Base-by-base conservation (phyloP, 2,888 invertebrate genomes). In the Drosophila sordidula region DNA sequence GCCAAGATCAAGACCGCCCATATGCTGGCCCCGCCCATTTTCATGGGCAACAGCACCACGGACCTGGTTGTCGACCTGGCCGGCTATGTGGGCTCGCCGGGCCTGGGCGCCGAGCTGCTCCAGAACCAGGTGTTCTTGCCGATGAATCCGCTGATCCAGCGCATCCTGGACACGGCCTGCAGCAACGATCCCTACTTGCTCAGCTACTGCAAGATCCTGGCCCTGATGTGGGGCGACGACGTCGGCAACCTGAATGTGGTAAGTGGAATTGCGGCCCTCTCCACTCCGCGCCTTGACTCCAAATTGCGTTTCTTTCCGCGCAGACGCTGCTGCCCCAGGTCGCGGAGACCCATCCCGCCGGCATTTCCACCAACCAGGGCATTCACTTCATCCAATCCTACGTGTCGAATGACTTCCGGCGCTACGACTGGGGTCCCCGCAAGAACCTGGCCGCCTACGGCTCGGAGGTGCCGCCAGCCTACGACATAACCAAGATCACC, bases 21-120 rank as follows among this genome's bases (percentile, higher is more conserved):
- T 52, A 90, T 92, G 51, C 90, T 96, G 66, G 95, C 95, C 0
- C 96, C 96, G 0, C 94, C 96, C 0, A 94, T 95, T 0, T 95
- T 93, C 75, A 94, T 95, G 93, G 93, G 93, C 3, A 91, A 95
- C 66, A 93, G 94, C 66, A 91, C 87, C 0, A 93, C 92, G 68
- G 92, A 91, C 0, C 70, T 94, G 0, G 83, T 94, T 3, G 80
- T 78, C 9, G 44, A 87, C 0, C 72, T 94, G 0, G 89, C 94
- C 0, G 90, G 90, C 0, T 90, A 76, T 2, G 22, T 91, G 0
- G 90, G 87, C 0, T 55, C 71, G 0, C 89, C 88, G 0, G 90
- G 91, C 0, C 1, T 70, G 0, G 70, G 62, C 0, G 16, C 80
- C 0, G 52, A 68, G 0, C 18, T 91, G 11, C 16, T 91, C 16